A percentile compares a stretch with the other conserved stretches of the same genome.
Evolutionary conservation across 2,113 vertebrate species (phyloP).

Genomic region (Leiothrix lutea): DNA sequence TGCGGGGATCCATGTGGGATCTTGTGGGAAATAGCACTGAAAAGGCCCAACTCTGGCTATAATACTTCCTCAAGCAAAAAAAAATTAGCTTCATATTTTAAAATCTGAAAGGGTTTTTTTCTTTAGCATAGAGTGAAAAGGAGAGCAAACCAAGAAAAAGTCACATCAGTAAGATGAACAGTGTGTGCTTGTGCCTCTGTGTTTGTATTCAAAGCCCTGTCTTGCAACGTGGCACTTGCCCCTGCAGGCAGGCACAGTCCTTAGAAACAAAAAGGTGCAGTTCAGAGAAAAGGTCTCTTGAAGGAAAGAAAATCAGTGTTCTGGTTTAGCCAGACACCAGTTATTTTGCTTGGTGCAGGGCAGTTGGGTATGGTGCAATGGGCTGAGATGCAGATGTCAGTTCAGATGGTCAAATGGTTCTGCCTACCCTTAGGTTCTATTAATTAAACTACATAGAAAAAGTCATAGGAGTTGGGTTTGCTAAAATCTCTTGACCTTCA

Average conservation of each 20-base stretch:
- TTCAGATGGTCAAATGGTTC: conserved; percentile 21
- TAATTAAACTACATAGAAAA: conserved; percentile 40
- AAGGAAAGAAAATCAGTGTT: neutral
- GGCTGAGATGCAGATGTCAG: neutral
- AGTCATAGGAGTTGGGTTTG: neutral
- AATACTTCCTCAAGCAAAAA: neutral
- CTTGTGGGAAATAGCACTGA: neutral
- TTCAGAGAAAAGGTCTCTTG: conserved; percentile 46
- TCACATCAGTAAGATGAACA: neutral
- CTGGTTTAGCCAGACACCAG: neutral
- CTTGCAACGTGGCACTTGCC: neutral
- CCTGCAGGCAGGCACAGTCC: conserved; percentile 39
- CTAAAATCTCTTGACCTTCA: conserved; percentile 29
- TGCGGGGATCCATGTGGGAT: neutral
- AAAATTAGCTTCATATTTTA: neutral
- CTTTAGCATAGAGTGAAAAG: neutral
- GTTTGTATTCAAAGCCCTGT: neutral
- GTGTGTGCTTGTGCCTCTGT: neutral
- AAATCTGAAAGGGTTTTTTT: neutral
- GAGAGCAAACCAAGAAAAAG: neutral
- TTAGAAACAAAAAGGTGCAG: conserved; percentile 44
- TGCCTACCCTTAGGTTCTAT: conserved; percentile 7
- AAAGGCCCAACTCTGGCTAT: neutral
- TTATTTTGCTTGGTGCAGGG: neutral
- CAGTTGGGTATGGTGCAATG: neutral